Evolutionary conservation across 2,888 invertebrate species (phyloP), one percentile per base, ranked within the genome.

Genomic region (Epinotia demarniana): DNA sequence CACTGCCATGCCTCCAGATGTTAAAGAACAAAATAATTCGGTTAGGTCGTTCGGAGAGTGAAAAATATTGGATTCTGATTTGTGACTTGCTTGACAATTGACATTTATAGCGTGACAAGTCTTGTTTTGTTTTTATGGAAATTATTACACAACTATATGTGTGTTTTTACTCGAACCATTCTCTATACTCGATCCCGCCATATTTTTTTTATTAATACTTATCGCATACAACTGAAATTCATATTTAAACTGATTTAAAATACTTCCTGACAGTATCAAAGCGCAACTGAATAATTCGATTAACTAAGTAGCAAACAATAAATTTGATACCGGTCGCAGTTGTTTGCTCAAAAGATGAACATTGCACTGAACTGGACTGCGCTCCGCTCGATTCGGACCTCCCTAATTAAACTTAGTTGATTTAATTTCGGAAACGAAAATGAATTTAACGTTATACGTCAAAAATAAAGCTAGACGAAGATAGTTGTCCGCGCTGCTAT

Each of bases 371-470:
- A 64, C 53, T n/a, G 53, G 53, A 39, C 69, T 64, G 62, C 43
- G 57, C 55, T 63, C 55, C 53, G 71, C 39, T 73, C 43, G 19
- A 63, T 61, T 64, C 72, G 62, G 64, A n/a, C 68, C 71, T 69
- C 53, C 66, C 69, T 76, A 70, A 76, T 77, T 77, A 73, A 77
- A 58, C 74, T 57, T 72, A 74, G 39, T 53, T 72, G 75, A 78
- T 75, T 77, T 70, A 72, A 77, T 78, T 77, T 46, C 18, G 19
- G 74, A 58, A 58, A 69, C 72, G 60, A 62, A 61, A 72, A 74
- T 73, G 19, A 67, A 67, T 67, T 39, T 39, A 19, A 67, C 49
- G 23, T 46, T 60, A 43, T 70, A 60, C 64, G 23, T 23, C 18
- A 27, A 27, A 57, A 71, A 71, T 61, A 60, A 39, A 58, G 46